Evolutionary conservation across 2,888 invertebrate species (phyloP), one percentile per base, ranked within the genome.

Genomic region (Drosophila pseudotalamancana): DNA sequence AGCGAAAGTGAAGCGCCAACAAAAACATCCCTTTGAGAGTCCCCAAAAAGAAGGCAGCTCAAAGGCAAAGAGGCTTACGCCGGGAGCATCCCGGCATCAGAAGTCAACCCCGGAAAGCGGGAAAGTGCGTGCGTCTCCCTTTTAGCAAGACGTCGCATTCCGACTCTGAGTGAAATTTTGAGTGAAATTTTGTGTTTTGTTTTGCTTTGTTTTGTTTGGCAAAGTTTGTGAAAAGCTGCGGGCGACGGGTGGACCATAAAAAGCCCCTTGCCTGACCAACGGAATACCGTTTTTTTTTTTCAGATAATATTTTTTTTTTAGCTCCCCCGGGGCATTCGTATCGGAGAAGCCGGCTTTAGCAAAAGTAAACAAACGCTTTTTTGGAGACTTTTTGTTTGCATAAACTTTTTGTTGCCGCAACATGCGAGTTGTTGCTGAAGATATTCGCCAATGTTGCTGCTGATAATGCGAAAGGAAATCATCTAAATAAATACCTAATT

Each of bases 351-450:
- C 84, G 83, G 83, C 82, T 80, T 82, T 71, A 43, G 49, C 57
- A 72, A 84, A 72, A 72, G 80, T 82, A 84, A 85, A 83, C 81
- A 87, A 85, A 82, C 75, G 77, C 59, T 67, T 70, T 72, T 71
- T 65, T 73, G 63, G 50, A 55, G 59, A 65, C 56, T 77, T 68
- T 48, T 59, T 64, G 51, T 68, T 67, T 60, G 54, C 14, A 5
- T 40, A 53, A 65, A 67, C 60, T 60, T 64, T 72, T 39, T 71
- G 80, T 72, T 79, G 77, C 78, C 5, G 77, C 72, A 78, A 77
- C 78, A 79, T 66, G 63, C 18, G 6, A 56, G 32, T 57, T 72
- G 77, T 79, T 78, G 78, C 71, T 1, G 6, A 29, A 12, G 18
- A 14, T 12, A 6, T 39, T 6, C 1, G 9, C 0, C 35, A 32